Evolutionary conservation across 2,888 invertebrate genomes (phyloP).

Genomic region (Pristionchus maxplancki): DNA sequence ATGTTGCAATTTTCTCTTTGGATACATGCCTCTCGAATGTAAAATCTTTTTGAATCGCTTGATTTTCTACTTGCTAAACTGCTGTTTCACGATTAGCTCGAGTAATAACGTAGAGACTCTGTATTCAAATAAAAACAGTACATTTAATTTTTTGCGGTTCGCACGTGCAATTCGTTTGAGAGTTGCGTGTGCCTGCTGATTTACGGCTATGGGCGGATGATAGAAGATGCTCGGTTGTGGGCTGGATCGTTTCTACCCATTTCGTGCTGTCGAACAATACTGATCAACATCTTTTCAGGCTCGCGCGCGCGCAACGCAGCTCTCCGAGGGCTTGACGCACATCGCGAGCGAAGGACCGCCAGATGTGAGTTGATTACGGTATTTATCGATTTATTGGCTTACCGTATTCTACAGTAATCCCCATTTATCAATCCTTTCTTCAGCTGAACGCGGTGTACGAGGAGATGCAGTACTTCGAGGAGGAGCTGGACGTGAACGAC

Average conservation of each 20-base stretch:
- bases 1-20: too few species aligned
- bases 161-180: too few species aligned
- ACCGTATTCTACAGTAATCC: background rate
- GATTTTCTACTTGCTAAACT: too few species aligned
- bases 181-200: too few species aligned
- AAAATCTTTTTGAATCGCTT: too few species aligned
- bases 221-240: background rate
- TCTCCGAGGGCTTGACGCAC: constrained; percentile 95
- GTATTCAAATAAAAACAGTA: too few species aligned
- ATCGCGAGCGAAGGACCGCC: constrained; percentile 51
- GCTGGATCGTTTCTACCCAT: background rate
- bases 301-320: constrained; percentile 89
- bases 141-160: too few species aligned
- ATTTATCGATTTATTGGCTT: background rate
- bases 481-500: constrained; percentile 99
- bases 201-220: background rate
- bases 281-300: constrained; percentile 8
- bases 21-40: too few species aligned
- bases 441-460: constrained; percentile 56
- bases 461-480: constrained; percentile 90
- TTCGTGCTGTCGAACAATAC: background rate
- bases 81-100: too few species aligned
- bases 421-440: background rate
- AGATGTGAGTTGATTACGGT: constrained; percentile 28
- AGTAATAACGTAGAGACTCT: too few species aligned